phyloP scores from a whole-genome alignment of 2,888 invertebrate species.

The Tenthredo livida region DNA sequence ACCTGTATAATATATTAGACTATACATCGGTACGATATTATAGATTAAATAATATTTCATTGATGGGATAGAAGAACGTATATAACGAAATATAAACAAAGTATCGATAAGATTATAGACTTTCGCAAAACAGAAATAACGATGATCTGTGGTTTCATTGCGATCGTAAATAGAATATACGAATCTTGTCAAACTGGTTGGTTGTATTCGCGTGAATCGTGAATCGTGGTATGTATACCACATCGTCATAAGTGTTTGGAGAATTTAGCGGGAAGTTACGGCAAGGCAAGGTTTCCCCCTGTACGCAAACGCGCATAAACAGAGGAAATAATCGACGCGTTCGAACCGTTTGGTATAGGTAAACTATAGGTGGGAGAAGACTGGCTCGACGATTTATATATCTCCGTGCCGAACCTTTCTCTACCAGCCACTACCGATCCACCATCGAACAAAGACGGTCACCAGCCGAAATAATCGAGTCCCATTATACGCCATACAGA shows the following conservation, averaged over 20 bases:
- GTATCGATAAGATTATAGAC: not conserved
- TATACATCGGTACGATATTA: too few relatives aligned
- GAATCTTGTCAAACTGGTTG: not conserved
- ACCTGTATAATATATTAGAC: too few relatives aligned
- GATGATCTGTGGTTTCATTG: not conserved
- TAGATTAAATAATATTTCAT: too few relatives aligned
- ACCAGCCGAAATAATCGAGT: not conserved
- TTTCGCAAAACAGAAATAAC: not conserved
- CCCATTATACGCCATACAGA: not conserved
- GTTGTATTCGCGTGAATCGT: not conserved
- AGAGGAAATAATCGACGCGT: not conserved
- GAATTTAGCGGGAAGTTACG: slow-evolving; percentile 30
- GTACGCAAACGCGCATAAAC: not conserved
- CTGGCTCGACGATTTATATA: slow-evolving; percentile 8
- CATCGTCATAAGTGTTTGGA: slow-evolving; percentile 14
- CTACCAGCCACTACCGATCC: not conserved
- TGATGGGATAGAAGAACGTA: too few relatives aligned
- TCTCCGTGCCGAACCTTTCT: not conserved
- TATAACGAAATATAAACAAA: not conserved
- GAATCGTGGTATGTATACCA: not conserved
- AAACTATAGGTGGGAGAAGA: slow-evolving; percentile 2
- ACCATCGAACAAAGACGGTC: not conserved
- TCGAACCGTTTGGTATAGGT: not conserved
- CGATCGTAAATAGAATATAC: not conserved
- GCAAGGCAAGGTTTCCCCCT: slow-evolving; percentile 19